Percentiles rank a stretch among this genome's conserved stretches.
Conservation (phyloP, 2,888 invertebrate genomes). For the Antitype chi region DNA sequence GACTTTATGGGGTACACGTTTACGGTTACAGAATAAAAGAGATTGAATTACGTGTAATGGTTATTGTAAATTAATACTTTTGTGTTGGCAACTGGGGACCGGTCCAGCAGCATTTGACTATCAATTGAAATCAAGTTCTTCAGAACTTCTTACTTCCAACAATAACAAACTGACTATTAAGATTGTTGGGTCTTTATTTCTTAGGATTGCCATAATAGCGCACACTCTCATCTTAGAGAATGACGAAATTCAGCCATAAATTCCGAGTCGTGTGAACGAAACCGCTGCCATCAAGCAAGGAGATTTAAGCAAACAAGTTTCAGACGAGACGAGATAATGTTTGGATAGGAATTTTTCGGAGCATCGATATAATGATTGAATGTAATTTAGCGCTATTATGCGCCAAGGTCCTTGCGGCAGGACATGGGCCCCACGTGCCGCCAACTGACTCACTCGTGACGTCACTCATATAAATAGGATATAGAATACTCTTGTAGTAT, state of each 20-base stretch:
- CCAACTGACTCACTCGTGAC: slow-evolving; percentile 72
- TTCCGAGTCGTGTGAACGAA: slow-evolving; percentile 44
- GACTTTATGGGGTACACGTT: slow-evolving; percentile 64
- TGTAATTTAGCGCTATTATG: slow-evolving; percentile 68
- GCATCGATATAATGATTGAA: slow-evolving; percentile 66
- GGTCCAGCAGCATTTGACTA: not conserved
- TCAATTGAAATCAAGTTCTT: slow-evolving; percentile 4
- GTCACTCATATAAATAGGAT: slow-evolving; percentile 70
- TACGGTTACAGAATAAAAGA: slow-evolving; percentile 43
- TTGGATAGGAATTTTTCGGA: slow-evolving; percentile 50
- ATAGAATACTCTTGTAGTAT: slow-evolving; percentile 72
- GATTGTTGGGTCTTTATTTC: slow-evolving; percentile 6
- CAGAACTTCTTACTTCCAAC: slow-evolving; percentile 1
- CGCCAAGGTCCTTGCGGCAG: slow-evolving; percentile 73
- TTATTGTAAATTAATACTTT: slow-evolving; percentile 6
- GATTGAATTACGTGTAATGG: slow-evolving; percentile 18
- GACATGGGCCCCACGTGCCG: slow-evolving; percentile 70
- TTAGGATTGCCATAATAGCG: slow-evolving; percentile 10
- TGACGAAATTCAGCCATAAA: slow-evolving; percentile 39
- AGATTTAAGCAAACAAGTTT: slow-evolving; percentile 42
- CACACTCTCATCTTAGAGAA: slow-evolving; percentile 20
- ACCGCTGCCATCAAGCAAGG: slow-evolving; percentile 21
- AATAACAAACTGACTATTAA: not conserved
- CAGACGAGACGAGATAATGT: slow-evolving; percentile 10
- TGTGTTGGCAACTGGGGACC: not conserved